Evolutionary conservation across 2,888 invertebrate species (phyloP).

Genomic region (Phytoseiulus persimilis): DNA sequence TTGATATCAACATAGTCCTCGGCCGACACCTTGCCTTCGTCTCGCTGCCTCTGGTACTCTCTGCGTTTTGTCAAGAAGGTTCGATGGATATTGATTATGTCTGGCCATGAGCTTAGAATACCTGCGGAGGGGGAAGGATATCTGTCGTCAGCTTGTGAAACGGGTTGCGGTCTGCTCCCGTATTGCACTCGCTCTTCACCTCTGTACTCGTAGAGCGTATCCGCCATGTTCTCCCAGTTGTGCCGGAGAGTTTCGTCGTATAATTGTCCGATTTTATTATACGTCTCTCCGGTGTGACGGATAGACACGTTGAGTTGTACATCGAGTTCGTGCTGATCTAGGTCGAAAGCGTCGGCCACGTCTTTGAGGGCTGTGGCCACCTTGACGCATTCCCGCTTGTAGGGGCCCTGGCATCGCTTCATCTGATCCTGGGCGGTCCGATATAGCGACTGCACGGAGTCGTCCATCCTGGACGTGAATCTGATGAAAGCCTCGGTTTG

Average conservation of each 20-base stretch:
- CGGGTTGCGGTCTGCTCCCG: not conserved
- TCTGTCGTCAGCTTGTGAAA: no score
- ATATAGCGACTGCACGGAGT: slow-evolving; percentile 72
- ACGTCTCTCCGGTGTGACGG: slow-evolving; percentile 76
- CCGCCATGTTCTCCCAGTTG: slow-evolving; percentile 82
- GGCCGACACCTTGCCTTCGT: slow-evolving; percentile 73
- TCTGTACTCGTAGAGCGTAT: slow-evolving; percentile 77
- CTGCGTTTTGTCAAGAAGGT: slow-evolving; percentile 66
- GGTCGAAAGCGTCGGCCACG: slow-evolving; percentile 71
- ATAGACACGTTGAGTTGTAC: slow-evolving; percentile 63
- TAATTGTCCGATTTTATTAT: slow-evolving; percentile 76
- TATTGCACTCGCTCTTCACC: not conserved
- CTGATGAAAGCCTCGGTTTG: slow-evolving; percentile 73
- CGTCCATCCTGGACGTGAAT: slow-evolving; percentile 76
- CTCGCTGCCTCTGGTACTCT: slow-evolving; percentile 71
- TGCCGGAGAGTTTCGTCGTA: slow-evolving; percentile 65
- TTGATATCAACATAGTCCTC: slow-evolving; percentile 70
- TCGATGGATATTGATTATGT: slow-evolving; percentile 36
- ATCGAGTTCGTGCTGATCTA: slow-evolving; percentile 59
- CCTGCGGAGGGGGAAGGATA: not conserved
- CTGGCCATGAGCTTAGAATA: slow-evolving; percentile 30
- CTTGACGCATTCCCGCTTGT: slow-evolving; percentile 81
- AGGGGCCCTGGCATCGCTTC: slow-evolving; percentile 73
- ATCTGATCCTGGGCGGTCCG: slow-evolving; percentile 72
- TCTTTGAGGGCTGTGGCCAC: slow-evolving; percentile 77